A percentile compares a stretch with the other conserved stretches of the same genome.
phyloP scores from a whole-genome alignment of 2,797 vertebrate species.

The Tamandua tetradactyla region DNA sequence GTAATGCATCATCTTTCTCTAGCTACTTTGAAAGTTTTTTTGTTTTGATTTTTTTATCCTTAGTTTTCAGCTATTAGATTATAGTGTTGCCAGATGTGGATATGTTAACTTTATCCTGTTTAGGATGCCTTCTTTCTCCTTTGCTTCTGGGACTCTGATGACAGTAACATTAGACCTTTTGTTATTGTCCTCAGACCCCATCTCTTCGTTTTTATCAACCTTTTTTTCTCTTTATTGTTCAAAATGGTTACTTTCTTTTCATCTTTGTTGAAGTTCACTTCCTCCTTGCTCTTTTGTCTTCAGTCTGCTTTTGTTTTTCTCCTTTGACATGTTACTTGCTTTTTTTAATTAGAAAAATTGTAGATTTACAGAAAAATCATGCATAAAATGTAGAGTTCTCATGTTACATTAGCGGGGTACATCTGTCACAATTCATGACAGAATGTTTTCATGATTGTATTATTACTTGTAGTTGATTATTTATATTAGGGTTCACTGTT shows the following conservation, averaged over 20 bases:
- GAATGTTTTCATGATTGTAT: too few relatives aligned
- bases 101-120: slow-evolving; percentile 36
- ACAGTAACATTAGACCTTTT: neutral
- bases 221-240: neutral
- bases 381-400: too few relatives aligned
- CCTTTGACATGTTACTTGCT: too few relatives aligned
- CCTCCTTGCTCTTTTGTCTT: neutral
- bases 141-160: neutral
- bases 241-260: neutral
- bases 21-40: neutral
- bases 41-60: neutral
- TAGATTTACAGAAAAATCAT: too few relatives aligned
- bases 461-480: too few relatives aligned
- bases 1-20: neutral
- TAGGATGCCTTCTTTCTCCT: neutral
- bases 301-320: neutral
- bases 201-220: neutral
- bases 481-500: too few relatives aligned
- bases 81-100: neutral
- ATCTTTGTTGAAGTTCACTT: neutral
- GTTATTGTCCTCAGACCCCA: neutral
- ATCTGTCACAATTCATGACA: too few relatives aligned
- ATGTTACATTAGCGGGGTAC: too few relatives aligned
- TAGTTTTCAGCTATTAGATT: neutral
- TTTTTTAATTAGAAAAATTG: too few relatives aligned